These are phyloP conservation scores for Passer montanus DNA, from an alignment of 2,113 vertebrate species.

Conservation along the genomic window DNA sequence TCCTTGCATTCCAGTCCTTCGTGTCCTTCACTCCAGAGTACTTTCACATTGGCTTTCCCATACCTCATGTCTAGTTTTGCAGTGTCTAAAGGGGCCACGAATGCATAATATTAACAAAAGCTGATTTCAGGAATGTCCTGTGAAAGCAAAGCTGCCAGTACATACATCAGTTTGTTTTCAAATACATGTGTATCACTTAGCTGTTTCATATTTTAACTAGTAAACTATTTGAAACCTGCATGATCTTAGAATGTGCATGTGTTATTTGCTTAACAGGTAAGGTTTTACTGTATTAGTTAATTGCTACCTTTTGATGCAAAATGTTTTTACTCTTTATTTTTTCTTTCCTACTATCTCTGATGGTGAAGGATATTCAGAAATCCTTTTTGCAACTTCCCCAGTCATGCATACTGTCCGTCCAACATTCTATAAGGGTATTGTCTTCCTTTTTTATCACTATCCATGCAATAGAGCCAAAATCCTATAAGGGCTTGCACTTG, in stretches of 20 bases:
- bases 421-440: constrained; percentile 80
- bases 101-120: not conserved
- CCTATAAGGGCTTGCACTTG: not conserved
- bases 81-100: not conserved
- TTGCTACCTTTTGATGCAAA: constrained; percentile 37
- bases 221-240: constrained; percentile 34
- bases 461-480: constrained; percentile 18
- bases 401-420: constrained; percentile 73
- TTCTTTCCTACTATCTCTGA: constrained; percentile 72
- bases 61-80: not conserved
- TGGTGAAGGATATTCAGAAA: constrained; percentile 79
- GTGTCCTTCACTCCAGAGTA: not conserved
- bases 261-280: constrained; percentile 53
- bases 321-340: constrained; percentile 62
- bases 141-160: not conserved
- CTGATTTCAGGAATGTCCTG: not conserved
- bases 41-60: not conserved
- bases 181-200: not conserved
- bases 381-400: constrained; percentile 80
- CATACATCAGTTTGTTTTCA: not conserved
- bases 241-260: constrained; percentile 52
- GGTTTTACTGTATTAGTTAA: constrained; percentile 35
- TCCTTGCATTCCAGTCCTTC: not conserved
- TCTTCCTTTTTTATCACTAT: constrained; percentile 60
- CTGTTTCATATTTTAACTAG: not conserved